Evolutionary conservation across 1,140 invertebrate species (phyloP).

Genomic region (Drosophila dunni): DNA sequence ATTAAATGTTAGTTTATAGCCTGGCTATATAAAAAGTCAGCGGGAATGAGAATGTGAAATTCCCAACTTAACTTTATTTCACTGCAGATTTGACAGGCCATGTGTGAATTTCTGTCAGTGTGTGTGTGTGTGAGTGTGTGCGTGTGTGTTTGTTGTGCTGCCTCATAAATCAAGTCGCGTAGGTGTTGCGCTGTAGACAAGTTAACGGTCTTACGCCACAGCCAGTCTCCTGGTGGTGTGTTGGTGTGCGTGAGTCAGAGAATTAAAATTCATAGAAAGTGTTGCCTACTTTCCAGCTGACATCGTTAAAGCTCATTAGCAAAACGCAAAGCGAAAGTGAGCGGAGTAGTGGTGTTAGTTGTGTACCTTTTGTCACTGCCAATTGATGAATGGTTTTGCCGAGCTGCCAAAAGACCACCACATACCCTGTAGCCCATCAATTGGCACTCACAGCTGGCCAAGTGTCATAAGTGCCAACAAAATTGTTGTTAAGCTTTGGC

Average conservation of each 20-base stretch:
- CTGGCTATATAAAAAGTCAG: conserved; percentile 53
- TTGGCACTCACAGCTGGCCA: background rate
- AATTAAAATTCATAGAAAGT: conserved; percentile 72
- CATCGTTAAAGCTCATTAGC: conserved; percentile 74
- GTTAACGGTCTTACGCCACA: conserved; percentile 49
- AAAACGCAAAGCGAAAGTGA: background rate
- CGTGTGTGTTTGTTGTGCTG: conserved; percentile 15
- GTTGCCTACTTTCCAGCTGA: conserved; percentile 71
- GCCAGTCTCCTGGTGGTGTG: conserved; percentile 15
- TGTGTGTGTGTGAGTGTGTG: conserved; percentile 10
- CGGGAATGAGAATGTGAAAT: conserved; percentile 8
- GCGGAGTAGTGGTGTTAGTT: background rate
- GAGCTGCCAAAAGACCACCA: background rate
- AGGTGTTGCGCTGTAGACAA: conserved; percentile 71
- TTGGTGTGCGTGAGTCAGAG: conserved; percentile 52
- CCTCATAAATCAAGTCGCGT: conserved; percentile 67
- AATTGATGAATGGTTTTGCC: conserved; percentile 32
- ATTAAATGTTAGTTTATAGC: conserved; percentile 74
- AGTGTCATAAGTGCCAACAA: background rate
- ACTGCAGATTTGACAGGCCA: conserved; percentile 55
- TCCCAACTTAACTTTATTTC: conserved; percentile 52
- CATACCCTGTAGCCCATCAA: conserved; percentile 17
- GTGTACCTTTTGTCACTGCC: conserved; percentile 14
- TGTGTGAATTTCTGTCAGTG: background rate
- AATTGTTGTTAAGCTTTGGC: background rate